These are phyloP conservation scores for Trachelus troglodyta DNA, from an alignment of 2,888 invertebrate genomes.

Conservation along the genomic window DNA sequence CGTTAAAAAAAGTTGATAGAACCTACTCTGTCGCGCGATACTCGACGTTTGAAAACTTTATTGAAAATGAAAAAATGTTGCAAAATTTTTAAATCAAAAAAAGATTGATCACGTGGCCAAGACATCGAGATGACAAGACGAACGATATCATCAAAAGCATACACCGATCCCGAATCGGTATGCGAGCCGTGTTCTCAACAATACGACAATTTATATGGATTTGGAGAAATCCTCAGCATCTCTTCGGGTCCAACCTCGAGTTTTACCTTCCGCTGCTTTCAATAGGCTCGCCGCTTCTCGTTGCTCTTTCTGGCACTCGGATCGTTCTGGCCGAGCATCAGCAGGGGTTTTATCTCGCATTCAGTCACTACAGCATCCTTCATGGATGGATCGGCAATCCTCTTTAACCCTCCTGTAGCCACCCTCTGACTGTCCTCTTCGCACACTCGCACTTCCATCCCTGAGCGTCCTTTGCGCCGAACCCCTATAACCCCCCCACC, in stretches of 20 bases:
- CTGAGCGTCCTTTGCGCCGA: constrained; percentile 20
- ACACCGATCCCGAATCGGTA: constrained; percentile 52
- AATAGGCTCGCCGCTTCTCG: constrained; percentile 42
- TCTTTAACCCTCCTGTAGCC: constrained; percentile 51
- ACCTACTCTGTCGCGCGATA: neutral
- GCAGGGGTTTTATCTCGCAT: constrained; percentile 57
- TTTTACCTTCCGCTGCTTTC: constrained; percentile 60
- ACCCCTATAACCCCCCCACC: constrained; percentile 12
- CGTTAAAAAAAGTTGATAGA: neutral
- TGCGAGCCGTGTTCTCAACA: constrained; percentile 54
- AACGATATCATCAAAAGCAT: constrained; percentile 21
- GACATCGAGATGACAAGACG: neutral
- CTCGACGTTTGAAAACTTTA: neutral
- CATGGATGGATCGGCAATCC: constrained; percentile 62
- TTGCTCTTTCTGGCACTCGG: constrained; percentile 28
- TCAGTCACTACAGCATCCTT: constrained; percentile 56
- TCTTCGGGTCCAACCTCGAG: constrained; percentile 55
- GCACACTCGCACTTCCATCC: constrained; percentile 29
- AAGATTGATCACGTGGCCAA: neutral
- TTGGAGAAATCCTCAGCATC: constrained; percentile 56
- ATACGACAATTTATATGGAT: constrained; percentile 64
- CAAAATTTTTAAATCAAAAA: neutral
- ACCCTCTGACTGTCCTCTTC: constrained; percentile 24
- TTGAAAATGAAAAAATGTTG: neutral
- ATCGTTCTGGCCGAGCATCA: constrained; percentile 51